Conservation (phyloP, 2,113 vertebrate species). For the Leptocoma aspasia region DNA sequence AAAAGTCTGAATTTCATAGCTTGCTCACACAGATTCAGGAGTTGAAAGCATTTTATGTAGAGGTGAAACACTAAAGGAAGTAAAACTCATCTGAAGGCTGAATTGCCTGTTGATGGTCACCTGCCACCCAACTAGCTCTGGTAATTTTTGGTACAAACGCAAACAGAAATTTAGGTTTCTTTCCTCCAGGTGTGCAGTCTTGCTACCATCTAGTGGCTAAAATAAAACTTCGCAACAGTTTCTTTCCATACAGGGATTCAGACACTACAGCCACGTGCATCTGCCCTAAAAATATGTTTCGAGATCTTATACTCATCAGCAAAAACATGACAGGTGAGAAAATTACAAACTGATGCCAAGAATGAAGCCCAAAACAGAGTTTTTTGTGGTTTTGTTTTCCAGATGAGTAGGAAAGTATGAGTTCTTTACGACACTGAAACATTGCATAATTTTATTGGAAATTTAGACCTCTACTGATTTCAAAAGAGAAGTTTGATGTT, state of each 20-base stretch:
- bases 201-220: constrained; percentile 68
- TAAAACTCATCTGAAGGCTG: neutral
- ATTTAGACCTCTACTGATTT: neutral
- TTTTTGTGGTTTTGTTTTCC: neutral
- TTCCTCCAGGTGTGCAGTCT: neutral
- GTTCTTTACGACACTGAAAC: neutral
- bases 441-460: neutral
- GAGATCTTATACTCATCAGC: neutral
- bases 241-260: neutral
- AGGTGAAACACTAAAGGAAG: neutral
- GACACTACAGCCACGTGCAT: accelerated
- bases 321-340: neutral
- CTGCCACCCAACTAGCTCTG: neutral
- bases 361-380: accelerated
- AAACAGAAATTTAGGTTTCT: neutral
- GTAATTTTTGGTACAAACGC: neutral
- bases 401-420: neutral
- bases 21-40: neutral
- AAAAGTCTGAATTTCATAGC: neutral
- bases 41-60: neutral
- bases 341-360: neutral
- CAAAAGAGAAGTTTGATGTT: neutral
- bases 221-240: neutral
- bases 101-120: neutral
- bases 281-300: neutral